These are phyloP conservation scores for Brachionus sp. DNA, from an alignment of 1,140 invertebrate species.

Conservation along the genomic window DNA sequence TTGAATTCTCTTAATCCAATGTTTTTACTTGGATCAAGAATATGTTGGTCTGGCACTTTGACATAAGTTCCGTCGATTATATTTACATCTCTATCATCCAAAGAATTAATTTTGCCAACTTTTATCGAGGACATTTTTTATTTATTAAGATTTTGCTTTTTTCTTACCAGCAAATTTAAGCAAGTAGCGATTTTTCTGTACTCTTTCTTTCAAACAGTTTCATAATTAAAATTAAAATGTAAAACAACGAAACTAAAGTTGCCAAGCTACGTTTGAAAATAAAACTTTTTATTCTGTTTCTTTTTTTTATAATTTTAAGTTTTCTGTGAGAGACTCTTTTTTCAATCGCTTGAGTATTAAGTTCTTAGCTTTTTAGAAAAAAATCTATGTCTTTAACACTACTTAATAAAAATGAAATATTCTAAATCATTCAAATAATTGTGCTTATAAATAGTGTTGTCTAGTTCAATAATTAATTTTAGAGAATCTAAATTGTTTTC, in stretches of 20 bases:
- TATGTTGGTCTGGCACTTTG: slow-evolving; percentile 16
- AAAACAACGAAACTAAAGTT: background rate
- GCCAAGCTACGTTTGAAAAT: background rate
- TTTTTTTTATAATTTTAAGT: background rate
- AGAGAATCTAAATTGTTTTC: too few species aligned
- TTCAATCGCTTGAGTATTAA: background rate
- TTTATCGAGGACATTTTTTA: background rate
- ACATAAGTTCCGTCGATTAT: slow-evolving; percentile 40
- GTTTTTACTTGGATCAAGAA: slow-evolving; percentile 4
- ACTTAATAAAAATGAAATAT: background rate
- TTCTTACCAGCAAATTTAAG: background rate
- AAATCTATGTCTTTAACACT: background rate
- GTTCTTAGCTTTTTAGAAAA: background rate
- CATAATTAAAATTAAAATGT: slow-evolving; percentile 6
- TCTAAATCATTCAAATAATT: background rate
- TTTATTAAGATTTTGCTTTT: background rate
- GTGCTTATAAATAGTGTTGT: background rate
- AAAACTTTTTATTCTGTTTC: background rate
- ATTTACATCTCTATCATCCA: background rate
- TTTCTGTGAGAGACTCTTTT: background rate
- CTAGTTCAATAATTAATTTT: background rate
- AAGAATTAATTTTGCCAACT: slow-evolving; percentile 2
- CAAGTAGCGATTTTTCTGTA: background rate
- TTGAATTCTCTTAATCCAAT: slow-evolving; percentile 36
- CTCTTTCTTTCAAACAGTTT: background rate